phyloP scores from a whole-genome alignment of 37 sponge, comb jelly and placozoan species.

The Agelas oroides region DNA sequence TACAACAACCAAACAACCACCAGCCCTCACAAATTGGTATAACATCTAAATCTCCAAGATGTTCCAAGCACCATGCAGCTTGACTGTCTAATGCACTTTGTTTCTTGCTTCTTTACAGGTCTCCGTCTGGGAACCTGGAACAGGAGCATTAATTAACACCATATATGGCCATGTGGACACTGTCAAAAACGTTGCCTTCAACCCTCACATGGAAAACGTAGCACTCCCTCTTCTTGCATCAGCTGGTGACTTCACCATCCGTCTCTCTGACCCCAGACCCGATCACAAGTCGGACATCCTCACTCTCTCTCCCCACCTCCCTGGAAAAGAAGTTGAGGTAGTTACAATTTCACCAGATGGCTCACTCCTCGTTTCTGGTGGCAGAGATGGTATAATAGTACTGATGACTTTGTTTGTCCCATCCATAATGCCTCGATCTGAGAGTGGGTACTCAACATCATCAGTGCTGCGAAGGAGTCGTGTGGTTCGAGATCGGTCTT shows the following conservation, averaged over 20 bases:
- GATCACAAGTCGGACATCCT: conserved; percentile 52
- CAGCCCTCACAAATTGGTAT: too few species aligned
- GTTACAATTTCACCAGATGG: conserved; percentile 87
- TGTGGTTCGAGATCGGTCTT: neutral
- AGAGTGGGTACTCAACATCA: neutral
- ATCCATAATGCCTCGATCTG: conserved; percentile 28
- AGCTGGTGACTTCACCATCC: conserved; percentile 71
- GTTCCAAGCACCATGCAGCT: too few species aligned
- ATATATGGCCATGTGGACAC: conserved; percentile 77
- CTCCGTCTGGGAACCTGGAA: conserved; percentile 81
- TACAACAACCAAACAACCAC: too few species aligned
- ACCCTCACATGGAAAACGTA: conserved; percentile 45
- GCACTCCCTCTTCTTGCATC: conserved; percentile 73
- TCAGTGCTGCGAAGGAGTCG: conserved; percentile 5
- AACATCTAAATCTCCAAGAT: too few species aligned
- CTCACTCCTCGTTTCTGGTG: conserved; percentile 80
- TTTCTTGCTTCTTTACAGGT: conserved; percentile 40
- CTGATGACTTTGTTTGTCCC: conserved; percentile 72
- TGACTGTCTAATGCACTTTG: too few species aligned
- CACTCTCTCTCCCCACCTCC: conserved; percentile 41
- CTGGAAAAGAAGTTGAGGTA: conserved; percentile 84
- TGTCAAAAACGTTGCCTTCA: conserved; percentile 76
- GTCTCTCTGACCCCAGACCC: conserved; percentile 77
- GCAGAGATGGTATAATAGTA: conserved; percentile 76
- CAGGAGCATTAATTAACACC: conserved; percentile 63